Evolutionary conservation across 2,113 vertebrate species (phyloP).

Genomic region (Rhinoptilus africanus): DNA sequence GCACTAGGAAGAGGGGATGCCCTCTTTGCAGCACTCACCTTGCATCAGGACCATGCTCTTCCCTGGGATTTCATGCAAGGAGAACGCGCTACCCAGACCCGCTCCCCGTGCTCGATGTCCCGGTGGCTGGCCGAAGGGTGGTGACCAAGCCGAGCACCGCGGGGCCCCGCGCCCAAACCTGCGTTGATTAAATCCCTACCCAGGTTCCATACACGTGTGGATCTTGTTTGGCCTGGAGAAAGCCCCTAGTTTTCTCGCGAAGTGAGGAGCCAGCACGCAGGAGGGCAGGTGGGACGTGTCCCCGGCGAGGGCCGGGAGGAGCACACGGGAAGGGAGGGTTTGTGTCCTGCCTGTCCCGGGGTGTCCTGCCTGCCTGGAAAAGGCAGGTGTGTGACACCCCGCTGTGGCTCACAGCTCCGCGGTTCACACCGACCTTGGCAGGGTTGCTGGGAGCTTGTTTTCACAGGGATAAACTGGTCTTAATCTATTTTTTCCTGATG

Average conservation of each 20-base stretch:
- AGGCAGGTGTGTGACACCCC: neutral
- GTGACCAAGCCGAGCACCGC: neutral
- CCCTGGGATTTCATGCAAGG: neutral
- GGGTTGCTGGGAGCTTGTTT: neutral
- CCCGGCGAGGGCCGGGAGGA: neutral
- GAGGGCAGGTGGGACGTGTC: neutral
- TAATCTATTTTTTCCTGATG: neutral
- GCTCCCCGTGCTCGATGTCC: neutral
- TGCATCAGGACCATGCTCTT: neutral
- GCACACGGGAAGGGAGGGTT: neutral
- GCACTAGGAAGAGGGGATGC: neutral
- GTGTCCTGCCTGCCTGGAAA: neutral
- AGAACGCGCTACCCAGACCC: fast-evolving
- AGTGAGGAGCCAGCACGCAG: neutral
- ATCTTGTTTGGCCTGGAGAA: neutral
- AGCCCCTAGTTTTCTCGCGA: neutral
- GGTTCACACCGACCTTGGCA: neutral
- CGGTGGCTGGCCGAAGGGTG: neutral
- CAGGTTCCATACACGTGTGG: neutral
- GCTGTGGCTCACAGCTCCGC: neutral
- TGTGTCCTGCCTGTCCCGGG: no score
- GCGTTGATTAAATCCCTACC: constrained; percentile 4
- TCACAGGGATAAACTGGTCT: neutral
- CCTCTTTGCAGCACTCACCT: neutral
- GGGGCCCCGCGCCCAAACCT: neutral